Base-by-base conservation (phyloP, 1,140 invertebrate genomes). In the Hydropsyche tenuis region DNA sequence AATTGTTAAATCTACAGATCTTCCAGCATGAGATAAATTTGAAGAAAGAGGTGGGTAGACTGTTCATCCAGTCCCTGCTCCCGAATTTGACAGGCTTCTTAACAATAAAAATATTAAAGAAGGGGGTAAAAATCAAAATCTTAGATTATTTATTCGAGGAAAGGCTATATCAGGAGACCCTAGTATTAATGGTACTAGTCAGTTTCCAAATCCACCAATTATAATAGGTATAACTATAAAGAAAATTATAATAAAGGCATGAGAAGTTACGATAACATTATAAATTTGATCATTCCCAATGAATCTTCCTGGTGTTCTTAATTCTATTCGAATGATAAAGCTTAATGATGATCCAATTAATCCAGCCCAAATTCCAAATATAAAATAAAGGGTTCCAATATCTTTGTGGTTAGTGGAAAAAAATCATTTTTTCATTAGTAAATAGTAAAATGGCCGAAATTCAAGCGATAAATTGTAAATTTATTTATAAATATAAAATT, bases 151-250 rank as follows among this genome's bases (percentile, higher is more conserved):
- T 86, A 92, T 83, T 79, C 90, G 89, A 6, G 90, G 91, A 71
- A 92, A 93, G 6, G 89, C 88, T 86, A 93, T 92, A 88, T 93
- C 92, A 14, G 89, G 88, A 0, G 87, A 85, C 75, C 88, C 89
- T 78, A 93, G 73, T 86, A 92, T 90, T 84, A 92, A 80, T 45
- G 91, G 91, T 4, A 93, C 82, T 82, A 93, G 82, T 87, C 89
- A 93, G 83, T 93, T 93, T 77, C 90, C 90, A 86, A 93, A 92
- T 78, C 91, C 90, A 53, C 91, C 91, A 86, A 93, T 90, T 87
- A 92, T 87, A 81, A 90, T 86, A 63, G 90, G 91, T 86, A 93
- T 92, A 73, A 93, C 89, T 85, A 92, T 90, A 86, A 92, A 92
- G 83, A 93, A 93, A 89, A 92, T 91, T 88, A 92, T 93, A 77